Conservation (phyloP, 2,113 vertebrate genomes). For the Guaruba guarouba region DNA sequence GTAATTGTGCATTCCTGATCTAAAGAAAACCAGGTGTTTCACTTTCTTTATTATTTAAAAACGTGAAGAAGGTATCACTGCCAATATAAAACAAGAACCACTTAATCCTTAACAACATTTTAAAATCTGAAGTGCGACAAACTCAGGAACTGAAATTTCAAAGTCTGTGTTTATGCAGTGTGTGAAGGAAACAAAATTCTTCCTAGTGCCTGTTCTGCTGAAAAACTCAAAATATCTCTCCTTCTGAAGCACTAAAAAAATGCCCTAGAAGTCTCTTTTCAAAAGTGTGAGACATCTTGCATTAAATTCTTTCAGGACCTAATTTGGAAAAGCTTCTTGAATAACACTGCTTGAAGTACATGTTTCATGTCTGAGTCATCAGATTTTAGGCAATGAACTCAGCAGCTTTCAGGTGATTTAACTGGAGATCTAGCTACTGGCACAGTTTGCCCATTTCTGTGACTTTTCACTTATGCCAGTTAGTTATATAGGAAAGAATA, state of each 20-base stretch:
- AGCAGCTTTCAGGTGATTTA: not conserved
- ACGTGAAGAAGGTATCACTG: not conserved
- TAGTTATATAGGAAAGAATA: not conserved
- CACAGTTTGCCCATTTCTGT: not conserved
- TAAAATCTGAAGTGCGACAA: conserved; percentile 8
- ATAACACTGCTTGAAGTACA: not conserved
- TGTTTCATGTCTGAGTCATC: not conserved
- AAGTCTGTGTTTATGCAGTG: not conserved
- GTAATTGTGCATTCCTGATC: not conserved
- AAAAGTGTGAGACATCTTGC: not conserved
- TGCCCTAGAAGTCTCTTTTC: not conserved
- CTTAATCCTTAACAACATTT: not conserved
- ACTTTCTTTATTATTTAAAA: not conserved
- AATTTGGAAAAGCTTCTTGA: not conserved
- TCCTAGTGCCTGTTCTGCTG: not conserved
- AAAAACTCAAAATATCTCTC: not conserved
- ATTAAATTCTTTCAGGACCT: not conserved
- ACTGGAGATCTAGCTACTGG: not conserved
- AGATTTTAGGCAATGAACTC: not conserved
- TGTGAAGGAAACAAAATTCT: not conserved
- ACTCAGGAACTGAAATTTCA: conserved; percentile 22
- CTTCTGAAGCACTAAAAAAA: not conserved
- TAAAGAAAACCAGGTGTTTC: not conserved
- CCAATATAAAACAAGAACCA: not conserved
- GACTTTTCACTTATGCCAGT: not conserved